phyloP scores from a whole-genome alignment of 2,888 invertebrate species.

The Rhogogaster chlorosoma region DNA sequence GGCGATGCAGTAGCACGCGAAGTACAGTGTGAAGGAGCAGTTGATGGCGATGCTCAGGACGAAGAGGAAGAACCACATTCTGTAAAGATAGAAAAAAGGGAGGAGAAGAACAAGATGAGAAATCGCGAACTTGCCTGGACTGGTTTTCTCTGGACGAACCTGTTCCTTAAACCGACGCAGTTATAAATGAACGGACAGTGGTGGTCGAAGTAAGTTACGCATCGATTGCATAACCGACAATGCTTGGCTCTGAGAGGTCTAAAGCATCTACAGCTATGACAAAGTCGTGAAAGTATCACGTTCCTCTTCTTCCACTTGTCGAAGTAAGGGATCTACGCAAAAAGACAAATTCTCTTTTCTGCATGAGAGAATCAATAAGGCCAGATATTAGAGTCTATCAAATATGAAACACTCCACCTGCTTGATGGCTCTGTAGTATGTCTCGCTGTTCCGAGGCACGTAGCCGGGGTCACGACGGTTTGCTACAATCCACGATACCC shows the following conservation, averaged over 20 bases:
- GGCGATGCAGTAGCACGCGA: slow-evolving; percentile 91
- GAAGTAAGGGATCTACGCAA: slow-evolving; percentile 87
- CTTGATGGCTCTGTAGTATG: slow-evolving; percentile 93
- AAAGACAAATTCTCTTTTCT: background rate
- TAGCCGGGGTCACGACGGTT: slow-evolving; percentile 92
- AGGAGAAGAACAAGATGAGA: background rate
- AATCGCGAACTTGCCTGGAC: slow-evolving; percentile 13
- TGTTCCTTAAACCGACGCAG: slow-evolving; percentile 94
- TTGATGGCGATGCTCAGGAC: slow-evolving; percentile 93
- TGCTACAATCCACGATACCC: slow-evolving; percentile 94
- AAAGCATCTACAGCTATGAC: slow-evolving; percentile 94
- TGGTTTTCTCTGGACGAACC: slow-evolving; percentile 73
- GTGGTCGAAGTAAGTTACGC: slow-evolving; percentile 94
- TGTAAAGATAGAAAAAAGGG: slow-evolving; percentile 69
- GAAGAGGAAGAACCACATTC: slow-evolving; percentile 96
- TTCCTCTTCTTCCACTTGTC: slow-evolving; percentile 96
- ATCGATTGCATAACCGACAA: slow-evolving; percentile 94
- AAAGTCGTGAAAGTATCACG: slow-evolving; percentile 88
- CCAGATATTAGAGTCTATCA: background rate
- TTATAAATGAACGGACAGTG: slow-evolving; percentile 98
- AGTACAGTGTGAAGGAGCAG: slow-evolving; percentile 92
- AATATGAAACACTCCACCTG: slow-evolving; percentile 78
- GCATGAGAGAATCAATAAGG: background rate
- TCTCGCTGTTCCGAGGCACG: slow-evolving; percentile 92
- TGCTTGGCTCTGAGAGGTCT: slow-evolving; percentile 94